These are phyloP conservation scores for Bombus picipes DNA, from an alignment of 1,140 invertebrate genomes.

Conservation along the genomic window DNA sequence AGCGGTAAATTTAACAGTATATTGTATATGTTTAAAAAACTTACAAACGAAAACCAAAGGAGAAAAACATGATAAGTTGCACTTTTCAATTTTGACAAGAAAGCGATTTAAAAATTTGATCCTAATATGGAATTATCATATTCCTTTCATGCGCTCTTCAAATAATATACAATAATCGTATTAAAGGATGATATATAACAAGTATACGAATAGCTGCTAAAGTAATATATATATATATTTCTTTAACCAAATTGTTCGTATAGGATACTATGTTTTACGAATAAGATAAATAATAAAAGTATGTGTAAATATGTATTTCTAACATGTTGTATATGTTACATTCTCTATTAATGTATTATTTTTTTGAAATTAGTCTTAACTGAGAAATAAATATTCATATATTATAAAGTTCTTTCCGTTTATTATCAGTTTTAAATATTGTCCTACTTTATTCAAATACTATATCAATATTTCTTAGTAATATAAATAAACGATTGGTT, in stretches of 20 bases:
- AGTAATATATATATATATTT: no score
- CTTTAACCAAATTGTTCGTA: no score
- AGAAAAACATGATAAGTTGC: not conserved
- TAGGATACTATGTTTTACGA: no score
- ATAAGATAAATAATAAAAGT: no score
- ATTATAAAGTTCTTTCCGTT: not conserved
- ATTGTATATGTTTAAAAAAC: not conserved
- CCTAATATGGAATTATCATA: not conserved
- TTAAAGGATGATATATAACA: no score
- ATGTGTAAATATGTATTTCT: no score
- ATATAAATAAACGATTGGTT: not conserved
- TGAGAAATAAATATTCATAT: not conserved
- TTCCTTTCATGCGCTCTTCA: not conserved
- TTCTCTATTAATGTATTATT: not conserved
- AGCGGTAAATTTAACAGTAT: conserved; percentile 2
- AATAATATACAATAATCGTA: not conserved
- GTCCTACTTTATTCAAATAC: not conserved
- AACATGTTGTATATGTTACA: no score
- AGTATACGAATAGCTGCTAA: no score
- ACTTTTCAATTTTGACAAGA: not conserved
- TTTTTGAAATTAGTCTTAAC: not conserved
- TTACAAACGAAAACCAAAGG: not conserved
- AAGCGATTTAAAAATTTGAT: not conserved
- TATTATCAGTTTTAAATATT: not conserved
- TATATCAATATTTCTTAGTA: not conserved